Evolutionary conservation across 1,140 invertebrate genomes (phyloP).

Genomic region (Trinorchestia longiramus): DNA sequence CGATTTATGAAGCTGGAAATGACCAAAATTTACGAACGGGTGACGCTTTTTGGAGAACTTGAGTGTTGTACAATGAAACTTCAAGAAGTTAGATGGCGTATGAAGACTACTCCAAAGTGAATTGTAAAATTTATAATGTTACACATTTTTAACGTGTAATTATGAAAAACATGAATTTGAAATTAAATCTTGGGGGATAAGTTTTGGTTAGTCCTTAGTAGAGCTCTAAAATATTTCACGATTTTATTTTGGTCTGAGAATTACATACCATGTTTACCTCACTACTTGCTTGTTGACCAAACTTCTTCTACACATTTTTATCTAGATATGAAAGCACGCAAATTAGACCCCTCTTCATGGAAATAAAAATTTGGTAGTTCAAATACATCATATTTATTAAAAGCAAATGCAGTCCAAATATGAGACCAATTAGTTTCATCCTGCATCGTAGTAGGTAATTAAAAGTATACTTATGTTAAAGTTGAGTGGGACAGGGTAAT

Average conservation of each 20-base stretch:
- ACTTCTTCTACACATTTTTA: too few species aligned
- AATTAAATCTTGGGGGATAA: not conserved
- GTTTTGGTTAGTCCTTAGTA: not conserved
- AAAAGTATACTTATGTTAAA: too few species aligned
- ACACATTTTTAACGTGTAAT: not conserved
- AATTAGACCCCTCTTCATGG: not conserved
- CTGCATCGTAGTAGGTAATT: too few species aligned
- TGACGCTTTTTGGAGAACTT: not conserved
- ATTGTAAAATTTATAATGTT: not conserved
- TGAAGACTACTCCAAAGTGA: not conserved
- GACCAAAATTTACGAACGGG: not conserved
- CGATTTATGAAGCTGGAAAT: not conserved
- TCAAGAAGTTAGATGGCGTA: not conserved
- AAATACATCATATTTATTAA: too few species aligned
- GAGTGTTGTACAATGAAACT: not conserved
- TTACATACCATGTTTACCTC: too few species aligned
- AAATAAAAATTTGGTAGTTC: not conserved
- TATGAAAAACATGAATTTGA: not conserved
- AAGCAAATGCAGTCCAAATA: too few species aligned
- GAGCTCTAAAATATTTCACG: not conserved
- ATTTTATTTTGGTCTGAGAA: too few species aligned
- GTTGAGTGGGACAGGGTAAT: too few species aligned
- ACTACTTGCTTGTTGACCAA: too few species aligned
- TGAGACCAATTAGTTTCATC: too few species aligned
- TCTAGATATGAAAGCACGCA: not conserved